Evolutionary conservation across 2,113 vertebrate genomes (phyloP), one percentile per base, ranked within the genome.

Genomic region (Geococcyx californianus): DNA sequence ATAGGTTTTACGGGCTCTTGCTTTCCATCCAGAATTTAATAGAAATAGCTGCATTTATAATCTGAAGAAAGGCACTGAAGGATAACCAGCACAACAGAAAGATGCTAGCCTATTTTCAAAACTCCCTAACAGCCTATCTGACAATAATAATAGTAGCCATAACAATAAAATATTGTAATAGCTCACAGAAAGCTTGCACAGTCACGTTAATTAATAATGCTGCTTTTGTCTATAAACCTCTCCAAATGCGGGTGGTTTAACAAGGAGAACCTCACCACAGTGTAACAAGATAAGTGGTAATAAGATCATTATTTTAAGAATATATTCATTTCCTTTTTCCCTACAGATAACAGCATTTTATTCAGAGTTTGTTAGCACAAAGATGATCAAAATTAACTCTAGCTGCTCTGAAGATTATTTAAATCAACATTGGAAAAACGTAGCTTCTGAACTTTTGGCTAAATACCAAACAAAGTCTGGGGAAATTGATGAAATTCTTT

Each of bases 281-380:
- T 68, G 86, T 96, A 94, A 93, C 94, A 90, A 95, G 90, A 95
- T 95, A 97, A 95, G 81, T 89, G 92, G 95, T 95, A 97, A 89
- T 90, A 96, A 93, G 95, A 96, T 87, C 91, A 87, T 92, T 93
- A 87, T 95, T 95, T 95, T 90, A 96, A 78, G 84, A 95, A 94
- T 47, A 68, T 87, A 95, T 96, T 96, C 21, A 90, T 47, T 82
- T 81, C 74, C 70, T 38, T 90, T 96, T 89, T 34, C 85, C 90
- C 89, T 77, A 56, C 55, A 95, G 94, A 92, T 91, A 96, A 89
- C 89, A 95, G 82, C 56, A 55, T 87, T 97, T 97, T 91, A 93
- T 93, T 81, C 89, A 25, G 90, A 52, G 75, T 72, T 95, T 85
- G 56, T 91, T 84, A 90, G 86, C 84, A 69, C 73, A 59, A 42